Base-by-base conservation (phyloP, 1,140 invertebrate genomes). In the Atopsyche davidsoni region DNA sequence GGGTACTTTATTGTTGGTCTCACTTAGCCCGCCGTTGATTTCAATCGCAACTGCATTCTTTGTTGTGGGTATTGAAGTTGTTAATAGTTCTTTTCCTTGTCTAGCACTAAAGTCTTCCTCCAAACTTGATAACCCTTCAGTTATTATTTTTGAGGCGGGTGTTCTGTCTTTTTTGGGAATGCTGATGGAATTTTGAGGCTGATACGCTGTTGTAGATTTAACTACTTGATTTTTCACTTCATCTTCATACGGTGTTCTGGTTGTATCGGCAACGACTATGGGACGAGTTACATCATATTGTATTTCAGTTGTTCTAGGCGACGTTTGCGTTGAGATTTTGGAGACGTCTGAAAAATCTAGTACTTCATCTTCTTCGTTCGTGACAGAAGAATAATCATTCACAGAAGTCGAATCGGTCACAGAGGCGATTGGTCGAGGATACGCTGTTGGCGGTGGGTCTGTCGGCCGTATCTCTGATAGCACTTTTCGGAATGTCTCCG, bases 401-500 rank as follows among this genome's bases (percentile, higher is more conserved):
- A 69, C 69, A 21, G 72, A 68, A 11, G 59, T 60, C 10, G 53
- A 49, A n/a, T 56, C 51, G 36, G 67, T 65, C 34, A 67, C 67
- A 16, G 63, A 41, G 17, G 49, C 23, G 2, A 62, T 63, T 4
- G 68, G 72, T 11, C 62, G 65, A 48, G 71, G 51, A 49, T 68
- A 61, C n/a, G 64, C 69, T 14, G 55, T 60, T 46, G 68, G 68
- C 4, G 82, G 70, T 2, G 87, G 86, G 63, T 86, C 84, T 0
- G 86, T 89, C 0, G 87, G 87, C 61, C 86, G 72, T 2, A 87
- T 82, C 58, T 86, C 79, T 24, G 81, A 78, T 18, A 90, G 62
- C 11, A 84, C 81, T 58, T 81, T 82, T 53, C 83, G 81, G 55
- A 90, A 89, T 31, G 79, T 81, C 11, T 82, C 78, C 1, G 87